Base-by-base conservation (phyloP, 2,888 invertebrate species). In the Macropis europaea region DNA sequence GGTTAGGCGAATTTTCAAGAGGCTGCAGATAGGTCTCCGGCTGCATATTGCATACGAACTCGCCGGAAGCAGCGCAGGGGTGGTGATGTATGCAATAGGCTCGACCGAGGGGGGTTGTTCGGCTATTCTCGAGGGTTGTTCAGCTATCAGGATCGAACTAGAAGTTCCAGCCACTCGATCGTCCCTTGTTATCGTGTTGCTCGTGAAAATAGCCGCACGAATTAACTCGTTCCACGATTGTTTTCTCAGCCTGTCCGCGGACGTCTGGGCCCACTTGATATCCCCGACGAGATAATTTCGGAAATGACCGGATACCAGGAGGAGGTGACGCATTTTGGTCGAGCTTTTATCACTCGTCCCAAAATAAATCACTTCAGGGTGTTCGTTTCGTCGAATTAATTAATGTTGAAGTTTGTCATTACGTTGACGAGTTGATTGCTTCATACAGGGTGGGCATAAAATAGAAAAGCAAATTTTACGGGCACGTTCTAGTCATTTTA, bases 21-120 rank as follows among this genome's bases (percentile, higher is more conserved):
- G 66, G 30, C 38, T 22, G 26, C 48, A 19, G 50, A 47, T 64
- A 38, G 43, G 43, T 61, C 40, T 61, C 47, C 34, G 56, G 26
- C 60, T 34, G 73, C 64, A 68, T 79, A 76, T 75, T 56, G 67
- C 69, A 38, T 63, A 72, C 52, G 77, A 42, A 71, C 61, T 68
- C 57, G 50, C 69, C 59, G 79, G 77, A 77, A 74, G 40, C 59
- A 34, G 26, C 11, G 6, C n/a, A n/a, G 13, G 34, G 17, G 11
- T 61, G 17, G 60, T 67, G 43, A 32, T 63, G 19, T 62, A 40
- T 47, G 71, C 36, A 59, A 19, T 60, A 69, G 56, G 56, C 63
- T n/a, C 64, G 50, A 74, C n/a, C n/a, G n/a, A 71, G 36, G 28
- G 73, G 38, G 78, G 66, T 57, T 70, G 78, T n/a, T n/a, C 64